Evolutionary conservation across 1,140 invertebrate genomes (phyloP).

Genomic region (Vanessa tameamea): DNA sequence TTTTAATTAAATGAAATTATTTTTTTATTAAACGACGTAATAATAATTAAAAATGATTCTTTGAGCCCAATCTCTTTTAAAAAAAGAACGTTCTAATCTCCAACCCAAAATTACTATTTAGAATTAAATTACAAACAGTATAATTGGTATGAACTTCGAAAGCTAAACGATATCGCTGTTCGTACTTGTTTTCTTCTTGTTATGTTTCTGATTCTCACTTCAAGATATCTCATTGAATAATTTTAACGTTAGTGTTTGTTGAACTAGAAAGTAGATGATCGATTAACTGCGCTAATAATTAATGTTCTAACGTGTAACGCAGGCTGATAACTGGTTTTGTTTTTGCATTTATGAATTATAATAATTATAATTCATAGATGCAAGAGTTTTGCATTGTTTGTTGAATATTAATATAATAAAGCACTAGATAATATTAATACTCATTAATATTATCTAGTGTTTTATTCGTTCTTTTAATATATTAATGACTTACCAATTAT

Average conservation of each 20-base stretch:
- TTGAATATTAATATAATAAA: too few species aligned
- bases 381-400: background rate
- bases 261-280: slow-evolving; percentile 22
- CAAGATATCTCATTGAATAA: slow-evolving; percentile 3
- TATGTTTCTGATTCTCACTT: slow-evolving; percentile 1
- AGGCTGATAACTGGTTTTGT: background rate
- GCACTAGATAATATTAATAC: too few species aligned
- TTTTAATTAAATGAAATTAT: too few species aligned
- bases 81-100: too few species aligned
- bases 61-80: too few species aligned
- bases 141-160: slow-evolving; percentile 7
- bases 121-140: background rate
- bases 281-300: slow-evolving; percentile 16
- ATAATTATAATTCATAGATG: background rate
- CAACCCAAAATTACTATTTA: too few species aligned
- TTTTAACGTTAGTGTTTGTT: slow-evolving; percentile 11
- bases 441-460: too few species aligned
- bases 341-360: background rate
- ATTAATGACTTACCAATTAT: too few species aligned
- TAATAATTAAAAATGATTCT: too few species aligned
- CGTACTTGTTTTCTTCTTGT: slow-evolving; percentile 3
- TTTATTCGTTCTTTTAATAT: too few species aligned
- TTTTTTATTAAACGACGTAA: too few species aligned
- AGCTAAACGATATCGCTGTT: slow-evolving; percentile 9
- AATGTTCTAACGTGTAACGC: background rate